Base-by-base conservation (phyloP, 2,888 invertebrate species). In the Andricus quercusramuli region DNA sequence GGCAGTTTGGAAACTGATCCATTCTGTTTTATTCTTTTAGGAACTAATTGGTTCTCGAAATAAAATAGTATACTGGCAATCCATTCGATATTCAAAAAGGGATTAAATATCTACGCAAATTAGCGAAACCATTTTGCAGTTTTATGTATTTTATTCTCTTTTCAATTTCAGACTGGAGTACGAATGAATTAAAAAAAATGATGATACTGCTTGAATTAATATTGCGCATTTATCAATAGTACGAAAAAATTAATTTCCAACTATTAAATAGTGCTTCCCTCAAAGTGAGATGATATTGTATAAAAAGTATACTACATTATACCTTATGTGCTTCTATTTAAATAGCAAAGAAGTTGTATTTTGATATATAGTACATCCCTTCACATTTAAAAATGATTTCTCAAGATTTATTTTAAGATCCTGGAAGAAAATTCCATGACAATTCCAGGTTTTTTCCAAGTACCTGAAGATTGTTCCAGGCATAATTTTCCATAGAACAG, bases 1-100 rank as follows among this genome's bases (percentile, higher is more conserved):
- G 68, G 78, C 79, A 68, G 81, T 76, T 79, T 83, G 83, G 83
- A 84, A 84, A 82, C 81, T 81, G 82, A 84, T 83, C 82, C 80
- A 64, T 76, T 80, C 62, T 80, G 83, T 83, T 84, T 83, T 82
- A 80, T 80, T 80, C 80, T 78, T 81, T 82, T 77, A 81, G 81
- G 74, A 78, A 84, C 77, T 80, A 83, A 84, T 83, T 84, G 47
- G 29, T 47, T 70, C 47, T 70, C 2, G 8, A 47, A 25, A 70
- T 70, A 9, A 67, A 41, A 67, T 67, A 22, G 47, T n/a, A 17
- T 59, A 59, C 25, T 47, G 47, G 11, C 15, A 25, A 47, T 70
- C 47, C 20, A 70, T 47, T 47, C 20, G 9, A 17, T 20, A 47
- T 70, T 47, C 47, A 25, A 70, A 47, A 47, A 70, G 25, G 20